Conservation (phyloP, 2,888 invertebrate genomes). For the Megaustenia siamemsis region DNA sequence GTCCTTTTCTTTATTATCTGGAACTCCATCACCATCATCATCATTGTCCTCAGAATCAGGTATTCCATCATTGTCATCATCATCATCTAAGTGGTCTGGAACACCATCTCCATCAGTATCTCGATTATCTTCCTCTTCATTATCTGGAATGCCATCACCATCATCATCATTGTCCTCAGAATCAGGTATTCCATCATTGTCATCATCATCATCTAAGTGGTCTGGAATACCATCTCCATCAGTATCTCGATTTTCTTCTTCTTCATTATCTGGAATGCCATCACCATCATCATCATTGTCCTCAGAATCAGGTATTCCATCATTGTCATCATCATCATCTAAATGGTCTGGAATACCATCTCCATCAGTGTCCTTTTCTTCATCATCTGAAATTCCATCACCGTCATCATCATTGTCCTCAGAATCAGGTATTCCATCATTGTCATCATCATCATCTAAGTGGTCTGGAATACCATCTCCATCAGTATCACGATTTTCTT, state of each 20-base stretch:
- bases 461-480: slow-evolving; percentile 71
- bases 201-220: slow-evolving; percentile 66
- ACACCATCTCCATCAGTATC: slow-evolving; percentile 76
- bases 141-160: slow-evolving; percentile 72
- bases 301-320: slow-evolving; percentile 64
- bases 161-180: slow-evolving; percentile 66
- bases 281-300: slow-evolving; percentile 63
- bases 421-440: slow-evolving; percentile 70
- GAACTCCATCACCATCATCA: slow-evolving; percentile 66
- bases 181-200: slow-evolving; percentile 65
- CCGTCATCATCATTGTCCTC: slow-evolving; percentile 70
- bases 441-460: slow-evolving; percentile 67
- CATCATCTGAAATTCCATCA: slow-evolving; percentile 68
- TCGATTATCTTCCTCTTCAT: slow-evolving; percentile 69
- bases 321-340: slow-evolving; percentile 61
- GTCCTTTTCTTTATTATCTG: slow-evolving; percentile 60
- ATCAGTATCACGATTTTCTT: slow-evolving; percentile 67
- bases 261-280: slow-evolving; percentile 72
- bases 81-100: slow-evolving; percentile 69
- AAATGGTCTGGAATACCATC: slow-evolving; percentile 65
- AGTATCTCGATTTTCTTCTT: slow-evolving; percentile 66
- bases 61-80: slow-evolving; percentile 71
- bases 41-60: slow-evolving; percentile 69
- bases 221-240: slow-evolving; percentile 60
- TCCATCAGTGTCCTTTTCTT: slow-evolving; percentile 66